phyloP scores from a whole-genome alignment of 1,140 invertebrate genomes.

The Ooceraea biroi region DNA sequence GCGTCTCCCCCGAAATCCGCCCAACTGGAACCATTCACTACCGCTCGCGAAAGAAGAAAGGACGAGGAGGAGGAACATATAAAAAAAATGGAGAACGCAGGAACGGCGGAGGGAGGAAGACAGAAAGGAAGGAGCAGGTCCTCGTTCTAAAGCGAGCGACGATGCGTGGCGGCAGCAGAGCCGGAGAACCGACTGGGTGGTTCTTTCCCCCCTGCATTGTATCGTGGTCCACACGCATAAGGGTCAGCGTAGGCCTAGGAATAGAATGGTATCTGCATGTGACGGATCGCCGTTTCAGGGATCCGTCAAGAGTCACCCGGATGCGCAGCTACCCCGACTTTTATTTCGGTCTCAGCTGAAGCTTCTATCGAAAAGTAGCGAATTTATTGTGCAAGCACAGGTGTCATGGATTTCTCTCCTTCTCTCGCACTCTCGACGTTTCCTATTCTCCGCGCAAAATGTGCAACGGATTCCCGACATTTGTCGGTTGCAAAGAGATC shows the following conservation, averaged over 20 bases:
- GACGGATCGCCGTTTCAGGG: slow-evolving; percentile 77
- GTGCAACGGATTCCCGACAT: neutral
- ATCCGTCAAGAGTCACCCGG: slow-evolving; percentile 78
- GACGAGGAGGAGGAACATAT: slow-evolving; percentile 58
- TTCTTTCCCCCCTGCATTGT: slow-evolving; percentile 68
- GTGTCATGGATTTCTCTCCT: slow-evolving; percentile 17
- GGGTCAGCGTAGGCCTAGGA: slow-evolving; percentile 48
- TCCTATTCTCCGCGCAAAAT: neutral
- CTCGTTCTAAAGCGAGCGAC: slow-evolving; percentile 83
- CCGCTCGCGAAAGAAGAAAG: slow-evolving; percentile 58
- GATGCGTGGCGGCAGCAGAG: slow-evolving; percentile 80
- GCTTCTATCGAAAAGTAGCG: slow-evolving; percentile 40
- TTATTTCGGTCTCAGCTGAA: slow-evolving; percentile 28
- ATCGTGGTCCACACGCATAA: slow-evolving; percentile 56
- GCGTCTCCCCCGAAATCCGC: slow-evolving; percentile 51
- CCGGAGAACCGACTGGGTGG: slow-evolving; percentile 67
- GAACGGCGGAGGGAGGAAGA: slow-evolving; percentile 53
- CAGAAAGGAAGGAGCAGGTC: slow-evolving; percentile 78
- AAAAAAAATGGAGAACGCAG: slow-evolving; percentile 69
- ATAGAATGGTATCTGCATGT: slow-evolving; percentile 82
- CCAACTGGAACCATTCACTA: slow-evolving; percentile 69
- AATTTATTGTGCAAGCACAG: slow-evolving; percentile 48
- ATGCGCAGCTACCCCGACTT: slow-evolving; percentile 32
- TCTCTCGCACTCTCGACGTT: slow-evolving; percentile 14
- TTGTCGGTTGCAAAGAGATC: neutral